Evolutionary conservation across 2,113 vertebrate genomes (phyloP), one percentile per base, ranked within the genome.

Genomic region (Dicrurus megarhynchus): DNA sequence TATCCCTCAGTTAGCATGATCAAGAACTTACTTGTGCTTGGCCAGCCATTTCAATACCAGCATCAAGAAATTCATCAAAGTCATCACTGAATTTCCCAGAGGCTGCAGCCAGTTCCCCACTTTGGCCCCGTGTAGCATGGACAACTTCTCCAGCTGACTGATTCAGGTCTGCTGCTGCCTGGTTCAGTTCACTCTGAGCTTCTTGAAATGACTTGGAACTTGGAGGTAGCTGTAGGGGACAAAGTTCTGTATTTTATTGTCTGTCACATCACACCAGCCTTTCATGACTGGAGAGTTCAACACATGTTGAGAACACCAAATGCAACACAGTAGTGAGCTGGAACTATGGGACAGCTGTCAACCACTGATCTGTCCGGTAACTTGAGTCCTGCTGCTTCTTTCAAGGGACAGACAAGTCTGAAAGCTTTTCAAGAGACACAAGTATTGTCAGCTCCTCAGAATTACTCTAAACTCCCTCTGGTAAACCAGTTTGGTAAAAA

Each of bases 11-110:
- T 13, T 16, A 63, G 20, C 32, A 71, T 4, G 6, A 60, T 20
- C 21, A 42, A 59, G 44, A 69, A 53, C 97, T 57, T 97, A 99
- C 99, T 97, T 99, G 99, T 33, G 99, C 99, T 95, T 99, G 99
- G 76, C 99, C 99, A 33, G 99, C 99, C 99, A 99, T 99, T 98
- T 99, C 99, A 80, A 99, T 98, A 74, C 99, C 99, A 47, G 99
- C 99, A 73, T 99, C 99, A 35, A 99, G 98, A 98, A 99, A 99
- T 87, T 99, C 99, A 81, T 99, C 99, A 68, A 99, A 99, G 97
- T 99, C 99, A 83, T 99, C 98, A 71, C 99, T 99, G 98, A 99
- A 99, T 95, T 99, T 99, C 32, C 99, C 99, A 2, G 99, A 99
- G 64, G 99, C 99, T 23, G 98, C 98, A 4, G 99, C 99, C 97